Percentiles rank a stretch among this genome's conserved stretches.
Evolutionary conservation across 1,140 invertebrate genomes (phyloP).

Genomic region (Polyergus mexicanus): DNA sequence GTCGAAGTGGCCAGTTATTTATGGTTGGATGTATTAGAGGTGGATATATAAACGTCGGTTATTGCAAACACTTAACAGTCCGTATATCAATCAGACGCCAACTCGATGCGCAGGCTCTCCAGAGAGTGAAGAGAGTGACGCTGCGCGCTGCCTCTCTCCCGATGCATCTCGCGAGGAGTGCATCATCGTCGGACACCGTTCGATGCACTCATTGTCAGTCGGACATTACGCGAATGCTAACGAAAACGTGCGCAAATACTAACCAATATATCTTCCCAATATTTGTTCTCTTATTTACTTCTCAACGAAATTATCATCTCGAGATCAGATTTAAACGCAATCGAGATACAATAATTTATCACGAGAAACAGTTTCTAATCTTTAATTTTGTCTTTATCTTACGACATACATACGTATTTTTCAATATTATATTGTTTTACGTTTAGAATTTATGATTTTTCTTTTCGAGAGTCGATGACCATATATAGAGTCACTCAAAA

Average conservation of each 20-base stretch:
- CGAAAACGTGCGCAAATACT: slow-evolving; percentile 43
- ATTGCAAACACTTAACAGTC: slow-evolving; percentile 87
- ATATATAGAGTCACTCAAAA: no score
- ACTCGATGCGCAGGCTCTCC: slow-evolving; percentile 77
- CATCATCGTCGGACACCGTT: slow-evolving; percentile 50
- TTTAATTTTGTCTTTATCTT: not conserved
- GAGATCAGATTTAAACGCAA: not conserved
- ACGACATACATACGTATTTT: not conserved
- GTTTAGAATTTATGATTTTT: slow-evolving; percentile 12
- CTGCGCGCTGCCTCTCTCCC: slow-evolving; percentile 52
- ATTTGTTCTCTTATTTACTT: slow-evolving; percentile 24
- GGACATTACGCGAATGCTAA: slow-evolving; percentile 36
- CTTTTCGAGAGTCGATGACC: no score
- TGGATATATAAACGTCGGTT: slow-evolving; percentile 86
- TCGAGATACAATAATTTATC: not conserved
- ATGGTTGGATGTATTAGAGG: slow-evolving; percentile 85
- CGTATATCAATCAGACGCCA: slow-evolving; percentile 86
- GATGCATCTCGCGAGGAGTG: slow-evolving; percentile 24
- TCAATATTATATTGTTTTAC: slow-evolving; percentile 18
- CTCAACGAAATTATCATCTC: slow-evolving; percentile 25
- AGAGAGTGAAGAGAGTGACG: slow-evolving; percentile 75
- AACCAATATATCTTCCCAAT: slow-evolving; percentile 50
- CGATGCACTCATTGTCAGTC: slow-evolving; percentile 29
- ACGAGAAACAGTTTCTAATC: not conserved
- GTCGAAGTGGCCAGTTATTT: slow-evolving; percentile 85